Percentiles rank a stretch among this genome's conserved stretches.
Conservation (phyloP, 2,888 invertebrate species). For the Sipunculus nudus region DNA sequence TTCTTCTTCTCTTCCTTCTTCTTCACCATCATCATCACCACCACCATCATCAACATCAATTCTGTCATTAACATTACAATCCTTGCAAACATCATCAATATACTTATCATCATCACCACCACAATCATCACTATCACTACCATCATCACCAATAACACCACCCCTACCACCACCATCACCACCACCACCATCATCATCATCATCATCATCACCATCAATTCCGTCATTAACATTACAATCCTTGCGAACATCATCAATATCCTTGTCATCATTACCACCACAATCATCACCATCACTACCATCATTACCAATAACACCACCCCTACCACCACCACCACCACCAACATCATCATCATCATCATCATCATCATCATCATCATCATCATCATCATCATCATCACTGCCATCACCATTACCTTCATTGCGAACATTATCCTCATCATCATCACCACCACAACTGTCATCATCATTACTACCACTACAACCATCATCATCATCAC, state of each 20-base stretch:
- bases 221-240: slow-evolving; percentile 5
- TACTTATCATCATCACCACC: no score
- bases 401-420: slow-evolving; percentile 3
- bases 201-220: slow-evolving; percentile 11
- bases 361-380: slow-evolving; percentile 18
- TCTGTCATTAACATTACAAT: no score
- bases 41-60: no score
- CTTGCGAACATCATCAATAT: slow-evolving; percentile 41
- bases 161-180: no score
- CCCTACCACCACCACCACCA: slow-evolving; percentile 28
- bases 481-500: slow-evolving; percentile 14
- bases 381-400: slow-evolving; percentile 18
- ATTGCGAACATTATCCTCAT: slow-evolving; percentile 41
- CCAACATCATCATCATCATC: slow-evolving; percentile 41
- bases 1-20: no score
- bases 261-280: slow-evolving; percentile 13
- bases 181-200: no score
- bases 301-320: background rate
- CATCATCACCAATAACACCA: no score
- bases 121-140: no score
- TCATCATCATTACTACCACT: slow-evolving; percentile 16
- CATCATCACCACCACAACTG: slow-evolving; percentile 8
- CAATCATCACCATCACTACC: no score
- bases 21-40: no score
- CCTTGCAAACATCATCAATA: no score